Evolutionary conservation across 2,797 vertebrate genomes (phyloP), one percentile per base, ranked within the genome.

Genomic region (Pitangus sulphuratus): DNA sequence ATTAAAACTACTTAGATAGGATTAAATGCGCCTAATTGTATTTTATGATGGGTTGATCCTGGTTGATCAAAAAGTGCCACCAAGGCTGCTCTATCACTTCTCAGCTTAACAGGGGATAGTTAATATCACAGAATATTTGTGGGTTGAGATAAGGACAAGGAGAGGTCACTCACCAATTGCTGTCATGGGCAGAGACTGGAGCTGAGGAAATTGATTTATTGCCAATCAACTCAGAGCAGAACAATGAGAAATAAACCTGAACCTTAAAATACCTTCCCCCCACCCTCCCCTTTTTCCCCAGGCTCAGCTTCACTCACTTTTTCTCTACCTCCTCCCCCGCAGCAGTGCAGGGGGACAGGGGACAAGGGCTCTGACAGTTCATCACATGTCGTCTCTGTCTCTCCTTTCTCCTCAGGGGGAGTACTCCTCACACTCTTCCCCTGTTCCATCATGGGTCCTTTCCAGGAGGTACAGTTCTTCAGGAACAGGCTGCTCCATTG

Each of bases 351-450:
- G 8, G 17, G 11, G 1, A 25, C 4, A 4, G 8, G 4, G 9
- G 15, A 1, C 6, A 0, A 21, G 9, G 12, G 2, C 33, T 64
- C 3, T n/a, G 8, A 18, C 16, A 11, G 17, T 44, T 60, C 35
- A 18, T 40, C 11, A 30, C 31, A 20, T 1, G 0, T 19, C 28
- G 25, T 54, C 22, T 70, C 47, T 70, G 35, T 15, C 0, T 0
- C 4, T 71, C 8, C 20, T 47, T 70, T 18, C 14, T 74, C 6
- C 30, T 40, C 19, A 45, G 15, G 4, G 5, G 15, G 7, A 42
- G 8, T 35, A 45, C 18, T 68, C 12, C 16, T 56, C 19, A 30
- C 16, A 44, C 11, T 26, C 7, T 60, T 80, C 11, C 6, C 10
- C 40, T 54, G 4, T n/a, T 48, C 14, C 18, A 11, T 7, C 19